Conservation (phyloP, 2,113 vertebrate species). For the Pyxicephalus adspersus region DNA sequence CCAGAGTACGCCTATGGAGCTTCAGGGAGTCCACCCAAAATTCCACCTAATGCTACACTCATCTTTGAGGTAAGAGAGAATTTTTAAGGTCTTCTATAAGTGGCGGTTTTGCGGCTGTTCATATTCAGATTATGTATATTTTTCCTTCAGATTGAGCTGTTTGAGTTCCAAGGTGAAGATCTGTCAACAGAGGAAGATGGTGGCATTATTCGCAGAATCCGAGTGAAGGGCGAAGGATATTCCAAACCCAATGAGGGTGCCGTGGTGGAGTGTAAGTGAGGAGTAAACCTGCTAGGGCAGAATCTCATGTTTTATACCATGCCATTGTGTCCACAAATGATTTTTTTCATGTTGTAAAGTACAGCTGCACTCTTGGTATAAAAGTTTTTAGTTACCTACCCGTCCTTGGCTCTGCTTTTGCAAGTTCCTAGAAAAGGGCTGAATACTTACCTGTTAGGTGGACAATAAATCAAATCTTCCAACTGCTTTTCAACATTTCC, state of each 20-base stretch:
- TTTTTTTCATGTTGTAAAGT: too few relatives aligned
- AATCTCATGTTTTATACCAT: too few relatives aligned
- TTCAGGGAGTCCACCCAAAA: constrained; percentile 95
- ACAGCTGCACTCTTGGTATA: too few relatives aligned
- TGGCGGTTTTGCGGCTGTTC: background rate
- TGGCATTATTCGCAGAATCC: constrained; percentile 88
- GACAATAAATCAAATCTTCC: too few relatives aligned
- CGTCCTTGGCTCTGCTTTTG: too few relatives aligned
- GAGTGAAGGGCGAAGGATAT: constrained; percentile 88
- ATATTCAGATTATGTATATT: background rate
- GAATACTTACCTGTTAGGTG: too few relatives aligned
- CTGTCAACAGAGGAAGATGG: constrained; percentile 90
- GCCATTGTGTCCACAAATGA: too few relatives aligned
- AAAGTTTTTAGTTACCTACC: too few relatives aligned
- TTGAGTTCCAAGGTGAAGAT: constrained; percentile 93
- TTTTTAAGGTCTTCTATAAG: background rate
- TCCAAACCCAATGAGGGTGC: constrained; percentile 93
- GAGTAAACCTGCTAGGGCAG: background rate
- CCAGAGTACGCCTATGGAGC: constrained; percentile 93
- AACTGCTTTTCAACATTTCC: too few relatives aligned
- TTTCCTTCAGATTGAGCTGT: constrained; percentile 84
- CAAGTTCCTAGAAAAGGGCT: too few relatives aligned
- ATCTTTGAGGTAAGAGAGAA: constrained; percentile 87
- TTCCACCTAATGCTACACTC: constrained; percentile 88
- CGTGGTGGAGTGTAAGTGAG: constrained; percentile 84